A percentile compares a stretch with the other conserved stretches of the same genome.
Conservation (phyloP, 2,888 invertebrate species). For the Ctena decussata region DNA sequence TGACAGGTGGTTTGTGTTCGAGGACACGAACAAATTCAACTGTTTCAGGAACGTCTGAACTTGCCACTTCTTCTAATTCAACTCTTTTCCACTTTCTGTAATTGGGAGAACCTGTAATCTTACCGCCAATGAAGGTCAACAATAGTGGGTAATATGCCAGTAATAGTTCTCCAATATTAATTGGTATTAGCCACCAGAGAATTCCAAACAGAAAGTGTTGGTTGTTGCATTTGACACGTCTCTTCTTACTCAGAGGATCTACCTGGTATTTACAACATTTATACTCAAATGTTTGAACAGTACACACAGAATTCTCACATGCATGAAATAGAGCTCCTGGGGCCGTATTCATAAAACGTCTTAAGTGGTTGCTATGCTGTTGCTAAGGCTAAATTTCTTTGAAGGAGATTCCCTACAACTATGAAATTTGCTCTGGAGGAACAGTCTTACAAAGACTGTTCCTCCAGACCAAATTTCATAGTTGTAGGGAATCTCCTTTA, state of each 20-base stretch:
- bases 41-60: not conserved
- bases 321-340: slow-evolving; percentile 16
- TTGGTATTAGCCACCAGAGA: slow-evolving; percentile 53
- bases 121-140: slow-evolving; percentile 24
- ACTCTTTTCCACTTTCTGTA: not conserved
- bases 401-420: no score
- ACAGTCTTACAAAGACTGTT: no score
- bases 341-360: no score
- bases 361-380: no score
- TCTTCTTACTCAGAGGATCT: not conserved
- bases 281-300: slow-evolving; percentile 55
- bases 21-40: not conserved
- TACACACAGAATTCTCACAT: slow-evolving; percentile 44
- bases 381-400: no score
- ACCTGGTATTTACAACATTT: slow-evolving; percentile 40
- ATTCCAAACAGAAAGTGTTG: slow-evolving; percentile 26
- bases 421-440: no score
- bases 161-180: slow-evolving; percentile 31
- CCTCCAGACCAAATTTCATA: no score
- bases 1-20: slow-evolving; percentile 14
- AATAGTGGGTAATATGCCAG: slow-evolving; percentile 53
- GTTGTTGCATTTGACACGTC: slow-evolving; percentile 18
- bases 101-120: not conserved
- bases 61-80: not conserved
- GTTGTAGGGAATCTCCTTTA: no score